phyloP scores from a whole-genome alignment of 2,797 vertebrate species.

The Amblyopsis hoosieri region DNA sequence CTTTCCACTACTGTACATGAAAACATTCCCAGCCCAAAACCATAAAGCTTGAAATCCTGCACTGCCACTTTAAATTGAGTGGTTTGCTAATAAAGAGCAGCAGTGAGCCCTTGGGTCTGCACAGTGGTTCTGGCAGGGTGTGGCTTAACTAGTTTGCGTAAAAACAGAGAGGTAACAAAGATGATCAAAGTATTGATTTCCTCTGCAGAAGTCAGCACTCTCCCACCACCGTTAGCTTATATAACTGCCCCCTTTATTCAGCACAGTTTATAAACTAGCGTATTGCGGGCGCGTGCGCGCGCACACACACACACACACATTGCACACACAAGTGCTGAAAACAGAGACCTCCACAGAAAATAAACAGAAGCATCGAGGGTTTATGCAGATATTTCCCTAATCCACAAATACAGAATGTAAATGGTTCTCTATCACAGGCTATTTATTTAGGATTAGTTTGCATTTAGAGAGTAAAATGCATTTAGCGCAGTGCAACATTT shows the following conservation, averaged over 20 bases:
- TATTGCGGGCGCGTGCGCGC: conserved; percentile 28
- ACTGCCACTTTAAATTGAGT: too few species aligned
- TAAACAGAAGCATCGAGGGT: conserved; percentile 38
- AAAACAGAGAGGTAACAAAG: conserved; percentile 43
- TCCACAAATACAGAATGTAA: conserved; percentile 56
- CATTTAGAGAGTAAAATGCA: conserved; percentile 58
- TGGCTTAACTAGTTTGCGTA: conserved; percentile 52
- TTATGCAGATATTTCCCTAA: conserved; percentile 52
- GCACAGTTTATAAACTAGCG: conserved; percentile 53
- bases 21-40: too few species aligned
- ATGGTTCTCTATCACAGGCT: conserved; percentile 45
- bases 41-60: too few species aligned
- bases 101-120: conserved; percentile 17
- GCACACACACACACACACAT: conserved; percentile 36
- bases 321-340: conserved; percentile 32
- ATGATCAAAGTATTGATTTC: conserved; percentile 53
- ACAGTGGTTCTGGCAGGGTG: conserved; percentile 26
- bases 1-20: too few species aligned
- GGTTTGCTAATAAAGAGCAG: too few species aligned
- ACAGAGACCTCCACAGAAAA: conserved; percentile 35
- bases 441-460: conserved; percentile 49
- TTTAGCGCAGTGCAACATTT: conserved; percentile 60
- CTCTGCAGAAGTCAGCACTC: conserved; percentile 45
- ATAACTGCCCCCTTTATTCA: conserved; percentile 67
- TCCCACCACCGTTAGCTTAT: conserved; percentile 62